These are phyloP conservation scores for Xenopus tropicalis DNA, from an alignment of 2,113 vertebrate species.

Conservation along the genomic window UCB_Xtro_10.0 CM004448.2:58283501-58284000, in stretches of 20 bases:
- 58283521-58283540: conserved; percentile 4
- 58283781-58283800: conserved; percentile 53
- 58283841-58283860: no score
- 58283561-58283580: conserved; percentile 45
- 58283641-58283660: conserved; percentile 55
- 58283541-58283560: not conserved
- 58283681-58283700: conserved; percentile 62
- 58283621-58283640: conserved; percentile 55
- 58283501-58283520: conserved; percentile 18
- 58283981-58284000: no score
- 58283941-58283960: no score
- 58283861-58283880: no score
- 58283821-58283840: not conserved
- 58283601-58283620: conserved; percentile 53
- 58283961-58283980: no score
- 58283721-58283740: conserved; percentile 41
- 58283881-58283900: no score
- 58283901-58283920: no score
- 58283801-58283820: conserved; percentile 14
- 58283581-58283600: conserved; percentile 56
- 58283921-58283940: no score
- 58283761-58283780: conserved; percentile 41
- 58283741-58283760: conserved; percentile 48
- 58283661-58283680: conserved; percentile 56
- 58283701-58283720: conserved; percentile 51